Evolutionary conservation across 2,797 vertebrate genomes (phyloP), one percentile per base, ranked within the genome.

Genomic region (Lepus oiostolus): DNA sequence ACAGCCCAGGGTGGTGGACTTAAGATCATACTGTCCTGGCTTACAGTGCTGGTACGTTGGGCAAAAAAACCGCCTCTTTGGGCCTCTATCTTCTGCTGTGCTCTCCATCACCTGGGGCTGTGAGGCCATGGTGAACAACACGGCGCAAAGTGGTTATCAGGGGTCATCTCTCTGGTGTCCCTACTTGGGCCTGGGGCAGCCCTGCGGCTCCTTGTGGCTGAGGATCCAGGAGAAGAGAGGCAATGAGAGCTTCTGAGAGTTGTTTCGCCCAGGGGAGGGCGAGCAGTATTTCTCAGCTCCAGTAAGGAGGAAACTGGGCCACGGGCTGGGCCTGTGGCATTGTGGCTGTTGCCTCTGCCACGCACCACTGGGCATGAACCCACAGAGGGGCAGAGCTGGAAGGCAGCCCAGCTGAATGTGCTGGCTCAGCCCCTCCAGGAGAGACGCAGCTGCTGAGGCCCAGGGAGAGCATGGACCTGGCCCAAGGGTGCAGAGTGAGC

Each of bases 231-330:
- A 26, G 50, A 79, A 65, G 86, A 90, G 65, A 83, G n/a, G 47
- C n/a, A 11, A 19, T 42, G 35, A 79, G 70, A 75, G 19, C 76
- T 81, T 42, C 62, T 68, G 85, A 76, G 24, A 86, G 70, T 68
- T 68, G 47, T 79, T 28, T 86, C 84, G 10, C 26, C 90, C 60
- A 63, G 16, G 7, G 74, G 38, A 85, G 28, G 12, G 50, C 19
- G 60, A 79, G 12, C 30, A 58, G 75, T 17, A 79, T 91, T 54
- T 92, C 92, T 88, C 10, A 84, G 85, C 32, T 90, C 50, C 38
- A 76, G 17, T 26, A 81, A 93, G 70, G 75, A 81, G 38, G 47
- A 90, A 95, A 87, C 32, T 81, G 80, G 91, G 17, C 89, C 85
- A 85, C 5, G 0, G 35, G 26, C 75, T 86, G 80, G 77, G 67